A percentile compares a stretch with the other conserved stretches of the same genome.
Conservation (phyloP, 2,113 vertebrate species). For the Strigops habroptila region DNA sequence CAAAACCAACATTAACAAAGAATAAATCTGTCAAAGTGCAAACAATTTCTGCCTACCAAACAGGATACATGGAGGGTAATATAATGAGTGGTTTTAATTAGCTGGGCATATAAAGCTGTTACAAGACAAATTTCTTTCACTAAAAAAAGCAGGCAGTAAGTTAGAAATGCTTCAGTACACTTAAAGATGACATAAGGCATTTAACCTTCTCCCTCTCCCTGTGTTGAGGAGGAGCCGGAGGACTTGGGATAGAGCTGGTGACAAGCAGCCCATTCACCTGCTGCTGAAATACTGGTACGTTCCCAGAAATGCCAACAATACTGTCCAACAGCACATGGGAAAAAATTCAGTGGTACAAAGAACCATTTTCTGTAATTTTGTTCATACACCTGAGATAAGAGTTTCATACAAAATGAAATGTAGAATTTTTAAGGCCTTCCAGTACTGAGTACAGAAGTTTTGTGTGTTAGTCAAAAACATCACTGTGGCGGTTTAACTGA, state of each 20-base stretch:
- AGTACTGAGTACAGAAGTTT: background rate
- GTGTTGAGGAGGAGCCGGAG: background rate
- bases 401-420: background rate
- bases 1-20: slow-evolving; percentile 19
- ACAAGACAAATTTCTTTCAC: slow-evolving; percentile 54
- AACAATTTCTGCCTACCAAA: slow-evolving; percentile 38
- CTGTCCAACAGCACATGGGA: background rate
- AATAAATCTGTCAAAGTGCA: slow-evolving; percentile 35
- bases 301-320: background rate
- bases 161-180: background rate
- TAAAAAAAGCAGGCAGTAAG: slow-evolving; percentile 21
- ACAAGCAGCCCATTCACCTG: background rate
- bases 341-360: background rate
- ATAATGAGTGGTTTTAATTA: slow-evolving; percentile 43
- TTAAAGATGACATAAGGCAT: background rate
- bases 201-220: background rate
- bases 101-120: slow-evolving; percentile 26
- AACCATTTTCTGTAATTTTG: background rate
- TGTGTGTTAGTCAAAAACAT: fast-evolving
- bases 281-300: background rate
- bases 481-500: background rate
- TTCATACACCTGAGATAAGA: background rate
- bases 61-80: background rate
- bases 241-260: background rate
- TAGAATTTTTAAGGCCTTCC: background rate